phyloP scores from a whole-genome alignment of 2,113 vertebrate species.

The Catharus fuscescens region DNA sequence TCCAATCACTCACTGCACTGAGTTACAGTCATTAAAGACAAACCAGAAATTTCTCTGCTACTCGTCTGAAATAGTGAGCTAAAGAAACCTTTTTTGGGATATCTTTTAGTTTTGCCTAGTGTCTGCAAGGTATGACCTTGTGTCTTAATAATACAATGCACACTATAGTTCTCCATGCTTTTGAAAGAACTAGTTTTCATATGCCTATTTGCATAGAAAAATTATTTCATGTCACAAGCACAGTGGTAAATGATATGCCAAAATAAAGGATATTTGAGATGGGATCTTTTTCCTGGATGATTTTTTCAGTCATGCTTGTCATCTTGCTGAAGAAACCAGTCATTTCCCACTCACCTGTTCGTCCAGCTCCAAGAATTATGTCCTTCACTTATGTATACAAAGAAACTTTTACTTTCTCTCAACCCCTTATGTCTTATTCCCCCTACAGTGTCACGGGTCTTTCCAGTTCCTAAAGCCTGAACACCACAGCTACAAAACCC shows the following conservation, averaged over 20 bases:
- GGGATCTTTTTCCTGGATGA: not conserved
- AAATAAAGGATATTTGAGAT: not conserved
- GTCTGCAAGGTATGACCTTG: not conserved
- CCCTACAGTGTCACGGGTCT: not conserved
- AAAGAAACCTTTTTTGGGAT: not conserved
- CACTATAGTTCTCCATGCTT: not conserved
- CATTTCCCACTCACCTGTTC: not conserved
- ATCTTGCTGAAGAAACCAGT: not conserved
- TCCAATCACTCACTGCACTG: not conserved
- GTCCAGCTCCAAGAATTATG: not conserved
- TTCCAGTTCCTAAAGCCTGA: not conserved
- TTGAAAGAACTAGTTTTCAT: not conserved
- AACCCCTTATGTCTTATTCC: not conserved
- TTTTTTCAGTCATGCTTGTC: not conserved
- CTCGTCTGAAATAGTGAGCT: not conserved
- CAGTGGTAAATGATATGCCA: not conserved
- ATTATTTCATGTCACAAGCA: not conserved
- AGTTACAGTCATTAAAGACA: not conserved
- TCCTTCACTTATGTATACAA: not conserved
- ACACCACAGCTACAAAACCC: not conserved
- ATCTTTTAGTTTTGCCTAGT: not conserved
- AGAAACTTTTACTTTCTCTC: not conserved
- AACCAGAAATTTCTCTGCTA: not conserved
- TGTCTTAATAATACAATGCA: not conserved
- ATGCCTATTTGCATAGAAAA: not conserved